Evolutionary conservation across 2,113 vertebrate genomes (phyloP), one percentile per base, ranked within the genome.

Genomic region (Cyanoramphus novaezelandiae): DNA sequence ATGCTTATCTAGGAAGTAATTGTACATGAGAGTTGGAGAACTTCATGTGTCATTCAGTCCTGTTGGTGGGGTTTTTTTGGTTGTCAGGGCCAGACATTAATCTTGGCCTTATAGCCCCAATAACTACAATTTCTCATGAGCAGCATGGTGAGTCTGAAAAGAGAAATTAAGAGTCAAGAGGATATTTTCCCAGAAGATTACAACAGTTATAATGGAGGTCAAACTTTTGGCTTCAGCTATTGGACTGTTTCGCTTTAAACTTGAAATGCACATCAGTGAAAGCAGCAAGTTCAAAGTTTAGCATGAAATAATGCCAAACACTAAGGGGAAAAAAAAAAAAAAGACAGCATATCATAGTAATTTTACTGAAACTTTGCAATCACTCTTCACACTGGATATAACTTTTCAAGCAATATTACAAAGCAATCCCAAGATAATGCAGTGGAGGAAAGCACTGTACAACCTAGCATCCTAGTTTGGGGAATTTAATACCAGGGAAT

Each of bases 141-240:
- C 75, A 74, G 82, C 31, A 93, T 96, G 90, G 82, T 92, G 60
- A 90, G 64, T 86, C 88, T 96, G 90, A 88, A 86, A 94, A 86
- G 88, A 94, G 91, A 95, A 93, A 90, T 94, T 87, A 74, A 74
- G 44, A 94, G 91, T 94, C 92, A 90, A 96, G 95, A 97, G 86
- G 86, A 29, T 96, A 94, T 97, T 97, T 94, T 93, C 96, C 93
- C 96, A 95, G 95, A 93, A 96, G 96, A 96, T 91, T 95, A 85
- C 70, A 87, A 29, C 80, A 85, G 83, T 93, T 94, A 15, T 65
- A 95, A 82, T 92, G 88, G 84, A 96, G 96, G 96, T 96, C 96
- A 96, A 80, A 87, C 95, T 93, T 89, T 89, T 96, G 96, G 96
- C 95, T 95, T 95, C 84, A 80, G 59, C 37, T 95, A 33, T 89